Evolutionary conservation across 2,113 vertebrate species (phyloP).

Genomic region (Takifugu flavidus): DNA sequence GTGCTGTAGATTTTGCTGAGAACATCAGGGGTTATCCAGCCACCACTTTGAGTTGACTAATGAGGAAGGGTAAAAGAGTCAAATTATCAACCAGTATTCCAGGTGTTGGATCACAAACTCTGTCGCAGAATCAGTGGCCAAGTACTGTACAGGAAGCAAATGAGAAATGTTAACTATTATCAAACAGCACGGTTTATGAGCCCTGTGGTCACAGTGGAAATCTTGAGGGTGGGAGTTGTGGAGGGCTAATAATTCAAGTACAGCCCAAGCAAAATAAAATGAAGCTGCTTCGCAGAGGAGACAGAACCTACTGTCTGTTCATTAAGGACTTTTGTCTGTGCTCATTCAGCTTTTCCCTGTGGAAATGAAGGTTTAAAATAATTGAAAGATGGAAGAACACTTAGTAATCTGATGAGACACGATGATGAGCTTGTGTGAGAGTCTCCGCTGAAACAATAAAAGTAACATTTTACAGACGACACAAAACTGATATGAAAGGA

Average conservation of each 20-base stretch:
- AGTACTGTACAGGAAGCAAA: background rate
- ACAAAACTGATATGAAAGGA: background rate
- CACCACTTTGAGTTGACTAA: constrained; percentile 55
- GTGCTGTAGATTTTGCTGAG: constrained; percentile 33
- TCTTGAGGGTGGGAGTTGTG: background rate
- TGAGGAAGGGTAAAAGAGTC: constrained; percentile 57
- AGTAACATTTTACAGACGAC: background rate
- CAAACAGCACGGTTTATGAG: background rate
- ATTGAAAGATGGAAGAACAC: too few relatives aligned
- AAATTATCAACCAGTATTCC: constrained; percentile 46
- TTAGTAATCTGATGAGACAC: background rate
- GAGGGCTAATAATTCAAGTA: background rate
- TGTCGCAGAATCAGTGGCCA: background rate
- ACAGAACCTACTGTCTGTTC: background rate
- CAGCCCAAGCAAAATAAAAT: constrained; percentile 1
- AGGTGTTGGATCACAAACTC: constrained; percentile 20
- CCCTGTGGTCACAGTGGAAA: background rate
- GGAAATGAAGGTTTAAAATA: constrained; percentile 27
- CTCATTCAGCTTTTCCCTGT: background rate
- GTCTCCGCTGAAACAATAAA: constrained; percentile 1
- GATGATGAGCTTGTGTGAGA: background rate
- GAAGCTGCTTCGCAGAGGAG: background rate
- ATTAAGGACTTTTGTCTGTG: background rate
- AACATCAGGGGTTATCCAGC: constrained; percentile 8
- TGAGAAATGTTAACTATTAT: background rate